Evolutionary conservation across 2,113 vertebrate species (phyloP).

Genomic region (Axis porcinus): DNA sequence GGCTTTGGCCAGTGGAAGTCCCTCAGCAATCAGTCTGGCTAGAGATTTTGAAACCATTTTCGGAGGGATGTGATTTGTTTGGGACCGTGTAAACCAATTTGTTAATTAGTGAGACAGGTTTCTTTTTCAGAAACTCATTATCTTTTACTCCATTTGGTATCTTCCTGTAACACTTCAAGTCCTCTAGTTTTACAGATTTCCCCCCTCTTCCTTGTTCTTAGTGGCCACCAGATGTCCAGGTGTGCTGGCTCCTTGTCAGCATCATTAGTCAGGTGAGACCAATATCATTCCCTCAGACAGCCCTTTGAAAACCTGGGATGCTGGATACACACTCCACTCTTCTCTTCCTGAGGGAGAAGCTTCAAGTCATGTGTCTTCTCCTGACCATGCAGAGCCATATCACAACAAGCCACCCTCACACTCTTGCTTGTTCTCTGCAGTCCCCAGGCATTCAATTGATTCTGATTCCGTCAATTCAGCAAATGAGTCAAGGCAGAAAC

Average conservation of each 20-base stretch:
- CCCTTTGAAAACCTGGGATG: not conserved
- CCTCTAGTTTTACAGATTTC: not conserved
- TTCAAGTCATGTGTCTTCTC: not conserved
- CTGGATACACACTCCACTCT: not conserved
- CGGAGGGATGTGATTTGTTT: not conserved
- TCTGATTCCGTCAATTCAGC: not conserved
- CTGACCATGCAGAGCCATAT: not conserved
- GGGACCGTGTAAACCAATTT: not conserved
- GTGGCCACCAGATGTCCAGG: not conserved
- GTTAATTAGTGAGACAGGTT: not conserved
- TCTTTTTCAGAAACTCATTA: not conserved
- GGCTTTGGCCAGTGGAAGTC: not conserved
- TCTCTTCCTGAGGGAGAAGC: not conserved
- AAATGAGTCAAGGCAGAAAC: not conserved
- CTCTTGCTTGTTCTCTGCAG: not conserved
- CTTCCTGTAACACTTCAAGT: not conserved
- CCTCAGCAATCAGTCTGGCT: not conserved
- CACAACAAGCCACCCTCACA: not conserved
- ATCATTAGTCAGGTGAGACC: not conserved
- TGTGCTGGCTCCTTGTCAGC: not conserved
- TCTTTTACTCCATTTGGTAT: not conserved
- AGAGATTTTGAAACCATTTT: not conserved
- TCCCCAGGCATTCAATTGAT: not conserved
- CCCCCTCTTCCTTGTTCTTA: not conserved
- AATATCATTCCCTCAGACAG: not conserved